phyloP scores from a whole-genome alignment of 1,140 invertebrate genomes.

The Euglossa dilemma region DNA sequence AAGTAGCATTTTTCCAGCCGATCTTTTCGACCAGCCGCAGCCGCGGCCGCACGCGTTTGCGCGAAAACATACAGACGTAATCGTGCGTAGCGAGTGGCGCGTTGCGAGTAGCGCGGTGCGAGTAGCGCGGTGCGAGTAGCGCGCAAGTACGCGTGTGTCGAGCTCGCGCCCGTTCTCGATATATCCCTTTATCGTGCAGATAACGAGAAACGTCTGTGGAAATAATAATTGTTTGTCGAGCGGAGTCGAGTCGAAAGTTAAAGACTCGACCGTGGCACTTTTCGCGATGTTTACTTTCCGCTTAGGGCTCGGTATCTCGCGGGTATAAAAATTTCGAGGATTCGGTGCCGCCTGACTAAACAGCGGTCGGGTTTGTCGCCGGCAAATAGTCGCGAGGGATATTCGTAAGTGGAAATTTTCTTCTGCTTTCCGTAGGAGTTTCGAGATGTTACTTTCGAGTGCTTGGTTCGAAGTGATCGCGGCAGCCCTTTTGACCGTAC shows the following conservation, averaged over 20 bases:
- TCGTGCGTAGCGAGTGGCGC: too few relatives aligned
- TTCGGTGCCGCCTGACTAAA: neutral
- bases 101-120: too few relatives aligned
- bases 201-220: slow-evolving; percentile 11
- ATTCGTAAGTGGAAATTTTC: slow-evolving; percentile 5
- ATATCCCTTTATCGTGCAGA: slow-evolving; percentile 16
- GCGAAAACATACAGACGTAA: too few relatives aligned
- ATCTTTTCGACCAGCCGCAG: neutral
- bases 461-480: slow-evolving; percentile 76
- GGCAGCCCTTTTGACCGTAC: slow-evolving; percentile 70
- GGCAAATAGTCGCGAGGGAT: neutral
- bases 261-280: neutral
- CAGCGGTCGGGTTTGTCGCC: neutral
- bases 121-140: too few relatives aligned
- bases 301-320: neutral
- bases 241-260: neutral
- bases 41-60: too few relatives aligned
- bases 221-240: slow-evolving; percentile 14
- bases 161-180: neutral
- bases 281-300: neutral
- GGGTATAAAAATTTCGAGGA: neutral
- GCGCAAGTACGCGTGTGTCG: neutral
- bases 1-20: neutral
- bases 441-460: slow-evolving; percentile 71
- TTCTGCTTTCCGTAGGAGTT: neutral